phyloP scores from a whole-genome alignment of 2,113 vertebrate genomes.

The Notarius quadriscutis region DNA sequence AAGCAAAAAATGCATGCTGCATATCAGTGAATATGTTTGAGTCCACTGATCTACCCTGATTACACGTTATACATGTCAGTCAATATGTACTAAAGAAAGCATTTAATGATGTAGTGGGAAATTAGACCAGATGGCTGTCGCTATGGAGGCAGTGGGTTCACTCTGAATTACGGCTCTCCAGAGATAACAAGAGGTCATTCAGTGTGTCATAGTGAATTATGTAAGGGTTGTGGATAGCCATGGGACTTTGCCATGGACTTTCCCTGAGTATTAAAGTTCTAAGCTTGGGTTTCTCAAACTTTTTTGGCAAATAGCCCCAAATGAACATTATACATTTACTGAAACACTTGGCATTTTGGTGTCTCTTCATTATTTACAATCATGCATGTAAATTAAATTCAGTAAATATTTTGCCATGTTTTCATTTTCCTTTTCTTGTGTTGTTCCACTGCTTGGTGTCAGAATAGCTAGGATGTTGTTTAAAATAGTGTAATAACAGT shows the following conservation, averaged over 20 bases:
- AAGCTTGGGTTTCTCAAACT: not conserved
- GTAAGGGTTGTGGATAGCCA: not conserved
- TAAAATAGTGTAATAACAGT: not conserved
- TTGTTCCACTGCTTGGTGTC: not conserved
- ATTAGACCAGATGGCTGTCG: not conserved
- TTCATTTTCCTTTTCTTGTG: not conserved
- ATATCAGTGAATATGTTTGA: constrained; percentile 5
- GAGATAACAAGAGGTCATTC: not conserved
- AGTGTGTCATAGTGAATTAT: not conserved
- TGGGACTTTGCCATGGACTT: not conserved
- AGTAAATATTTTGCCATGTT: not conserved
- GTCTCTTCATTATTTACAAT: not conserved
- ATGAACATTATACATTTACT: too few species aligned
- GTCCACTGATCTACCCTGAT: not conserved
- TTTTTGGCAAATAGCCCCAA: too few species aligned
- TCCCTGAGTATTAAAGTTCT: not conserved
- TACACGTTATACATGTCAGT: not conserved
- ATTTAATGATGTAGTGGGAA: not conserved
- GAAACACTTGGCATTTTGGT: not conserved
- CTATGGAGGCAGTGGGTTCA: not conserved
- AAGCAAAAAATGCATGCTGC: not conserved
- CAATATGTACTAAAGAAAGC: not conserved
- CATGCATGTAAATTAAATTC: not conserved
- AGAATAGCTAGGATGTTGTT: not conserved
- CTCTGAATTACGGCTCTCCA: not conserved